Evolutionary conservation across 2,113 vertebrate species (phyloP).

Genomic region (Xyrauchen texanus): DNA sequence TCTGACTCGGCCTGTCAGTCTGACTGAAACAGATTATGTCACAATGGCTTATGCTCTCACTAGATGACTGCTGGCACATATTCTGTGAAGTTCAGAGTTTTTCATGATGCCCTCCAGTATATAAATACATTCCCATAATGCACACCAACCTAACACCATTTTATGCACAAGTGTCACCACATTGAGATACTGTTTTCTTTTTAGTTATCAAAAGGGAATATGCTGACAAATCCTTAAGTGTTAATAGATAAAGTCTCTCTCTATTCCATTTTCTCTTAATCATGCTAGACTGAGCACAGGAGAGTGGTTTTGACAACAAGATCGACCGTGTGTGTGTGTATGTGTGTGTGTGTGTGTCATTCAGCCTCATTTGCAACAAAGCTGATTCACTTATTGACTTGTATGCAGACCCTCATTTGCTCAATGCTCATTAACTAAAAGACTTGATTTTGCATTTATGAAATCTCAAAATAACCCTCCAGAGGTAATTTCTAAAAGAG

Average conservation of each 20-base stretch:
- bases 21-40: constrained; percentile 35
- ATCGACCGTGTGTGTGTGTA: not conserved
- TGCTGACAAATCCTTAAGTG: not conserved
- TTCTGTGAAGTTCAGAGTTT: constrained; percentile 23
- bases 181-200: constrained; percentile 18
- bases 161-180: not conserved
- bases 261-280: not conserved
- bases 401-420: not conserved
- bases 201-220: not conserved
- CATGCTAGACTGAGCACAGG: constrained; percentile 1
- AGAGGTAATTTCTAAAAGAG: not conserved
- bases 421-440: not conserved
- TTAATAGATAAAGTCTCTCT: constrained; percentile 1
- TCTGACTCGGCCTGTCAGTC: constrained; percentile 18
- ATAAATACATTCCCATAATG: constrained; percentile 20
- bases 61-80: constrained; percentile 23
- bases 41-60: constrained; percentile 24
- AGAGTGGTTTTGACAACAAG: constrained; percentile 6
- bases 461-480: not conserved
- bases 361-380: constrained; percentile 4
- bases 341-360: not conserved
- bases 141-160: not conserved
- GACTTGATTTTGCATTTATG: constrained; percentile 6
- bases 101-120: not conserved
- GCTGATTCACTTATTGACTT: not conserved